These are phyloP conservation scores for Phymastichus coffea DNA, from an alignment of 1,140 invertebrate species.

Conservation along the genomic window DNA sequence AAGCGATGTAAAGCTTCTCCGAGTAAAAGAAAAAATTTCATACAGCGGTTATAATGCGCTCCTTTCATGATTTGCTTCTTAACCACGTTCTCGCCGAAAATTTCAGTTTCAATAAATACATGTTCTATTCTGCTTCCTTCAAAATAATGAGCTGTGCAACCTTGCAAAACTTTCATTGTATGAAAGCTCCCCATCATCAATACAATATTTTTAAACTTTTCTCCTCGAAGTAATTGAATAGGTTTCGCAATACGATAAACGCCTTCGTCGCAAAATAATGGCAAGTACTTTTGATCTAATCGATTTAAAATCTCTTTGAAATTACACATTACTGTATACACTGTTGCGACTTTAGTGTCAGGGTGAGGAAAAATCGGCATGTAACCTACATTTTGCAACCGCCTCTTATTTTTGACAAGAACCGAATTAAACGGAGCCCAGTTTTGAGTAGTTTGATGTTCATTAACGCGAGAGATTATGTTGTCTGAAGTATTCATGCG, in stretches of 20 bases:
- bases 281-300: constrained; percentile 16
- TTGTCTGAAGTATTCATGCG: constrained; percentile 3
- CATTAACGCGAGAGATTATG: background rate
- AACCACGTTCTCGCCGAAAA: background rate
- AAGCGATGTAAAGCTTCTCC: background rate
- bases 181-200: constrained; percentile 1
- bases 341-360: constrained; percentile 4
- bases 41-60: too few relatives aligned
- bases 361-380: constrained; percentile 13
- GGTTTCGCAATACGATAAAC: constrained; percentile 16
- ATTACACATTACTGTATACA: constrained; percentile 20
- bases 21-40: background rate
- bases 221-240: background rate
- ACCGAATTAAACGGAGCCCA: constrained; percentile 21
- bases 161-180: background rate
- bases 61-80: too few relatives aligned
- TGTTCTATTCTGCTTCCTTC: background rate
- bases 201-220: background rate
- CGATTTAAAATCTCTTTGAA: constrained; percentile 12
- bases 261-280: constrained; percentile 18
- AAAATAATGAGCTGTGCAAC: background rate
- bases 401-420: background rate
- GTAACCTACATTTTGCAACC: constrained; percentile 8
- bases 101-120: background rate
- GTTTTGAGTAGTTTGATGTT: background rate